Evolutionary conservation across 2,888 invertebrate genomes (phyloP).

Genomic region (Brachycybe producta): DNA sequence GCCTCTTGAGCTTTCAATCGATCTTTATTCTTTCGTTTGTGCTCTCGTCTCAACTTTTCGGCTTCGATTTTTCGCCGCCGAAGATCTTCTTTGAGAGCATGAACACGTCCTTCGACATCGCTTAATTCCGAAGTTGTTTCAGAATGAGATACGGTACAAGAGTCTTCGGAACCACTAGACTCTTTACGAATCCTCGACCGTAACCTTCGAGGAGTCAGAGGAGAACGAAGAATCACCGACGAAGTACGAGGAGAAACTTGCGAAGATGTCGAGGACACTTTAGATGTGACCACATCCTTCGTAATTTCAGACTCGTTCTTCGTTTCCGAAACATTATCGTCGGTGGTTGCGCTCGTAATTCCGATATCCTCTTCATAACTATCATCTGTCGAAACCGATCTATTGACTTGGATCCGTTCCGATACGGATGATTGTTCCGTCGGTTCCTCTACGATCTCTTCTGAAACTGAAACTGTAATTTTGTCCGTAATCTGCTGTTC

Average conservation of each 20-base stretch:
- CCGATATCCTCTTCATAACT: too few species aligned
- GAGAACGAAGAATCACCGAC: slow-evolving; percentile 16
- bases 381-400: too few species aligned
- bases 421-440: too few species aligned
- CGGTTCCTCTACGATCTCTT: not conserved
- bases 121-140: slow-evolving; percentile 40
- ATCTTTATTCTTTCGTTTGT: slow-evolving; percentile 36
- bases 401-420: too few species aligned
- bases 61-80: slow-evolving; percentile 38
- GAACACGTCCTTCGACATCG: slow-evolving; percentile 40
- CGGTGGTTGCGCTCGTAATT: too few species aligned
- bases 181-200: slow-evolving; percentile 19
- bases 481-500: too few species aligned
- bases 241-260: not conserved
- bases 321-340: too few species aligned
- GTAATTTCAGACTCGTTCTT: too few species aligned
- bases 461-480: too few species aligned
- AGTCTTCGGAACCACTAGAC: slow-evolving; percentile 28
- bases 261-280: too few species aligned
- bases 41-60: slow-evolving; percentile 37
- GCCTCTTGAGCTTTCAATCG: slow-evolving; percentile 39
- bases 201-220: slow-evolving; percentile 20
- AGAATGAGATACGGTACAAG: slow-evolving; percentile 28
- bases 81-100: slow-evolving; percentile 39
- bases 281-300: too few species aligned